Percentiles rank a stretch among this genome's conserved stretches.
These are phyloP conservation scores for Allophyes oxyacanthae DNA, from an alignment of 2,888 invertebrate species.

Conservation along the genomic window DNA sequence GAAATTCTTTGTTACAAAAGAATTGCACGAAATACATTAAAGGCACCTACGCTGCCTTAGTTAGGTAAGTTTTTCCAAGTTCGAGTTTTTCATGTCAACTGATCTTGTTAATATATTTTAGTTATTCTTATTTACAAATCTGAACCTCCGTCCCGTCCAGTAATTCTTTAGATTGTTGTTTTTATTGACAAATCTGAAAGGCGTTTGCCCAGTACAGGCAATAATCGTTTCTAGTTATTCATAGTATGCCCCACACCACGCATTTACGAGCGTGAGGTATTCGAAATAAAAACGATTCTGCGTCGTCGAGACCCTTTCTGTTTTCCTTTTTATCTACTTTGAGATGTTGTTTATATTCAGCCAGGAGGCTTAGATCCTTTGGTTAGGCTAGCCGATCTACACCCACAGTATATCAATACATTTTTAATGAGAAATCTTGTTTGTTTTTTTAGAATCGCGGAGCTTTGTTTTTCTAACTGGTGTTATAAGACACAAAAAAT, in stretches of 20 bases:
- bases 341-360: constrained; percentile 40
- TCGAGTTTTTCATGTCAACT: no score
- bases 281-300: constrained; percentile 37
- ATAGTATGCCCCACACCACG: constrained; percentile 31
- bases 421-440: constrained; percentile 4
- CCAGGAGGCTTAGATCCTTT: constrained; percentile 14
- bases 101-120: not conserved
- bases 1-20: no score
- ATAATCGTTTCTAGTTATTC: constrained; percentile 43
- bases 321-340: constrained; percentile 19
- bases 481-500: not conserved
- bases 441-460: not conserved
- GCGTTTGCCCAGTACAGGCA: constrained; percentile 23
- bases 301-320: constrained; percentile 17
- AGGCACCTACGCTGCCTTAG: no score
- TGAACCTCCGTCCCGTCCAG: not conserved
- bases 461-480: not conserved
- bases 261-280: constrained; percentile 33
- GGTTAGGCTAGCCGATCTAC: constrained; percentile 1
- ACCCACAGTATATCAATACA: constrained; percentile 1
- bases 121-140: constrained; percentile 6
- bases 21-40: no score
- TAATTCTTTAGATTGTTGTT: constrained; percentile 25
- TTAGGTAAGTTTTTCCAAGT: no score
- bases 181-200: constrained; percentile 28